These are phyloP conservation scores for Liparis tanakae DNA, from an alignment of 2,797 vertebrate genomes.

Conservation along the genomic window DNA sequence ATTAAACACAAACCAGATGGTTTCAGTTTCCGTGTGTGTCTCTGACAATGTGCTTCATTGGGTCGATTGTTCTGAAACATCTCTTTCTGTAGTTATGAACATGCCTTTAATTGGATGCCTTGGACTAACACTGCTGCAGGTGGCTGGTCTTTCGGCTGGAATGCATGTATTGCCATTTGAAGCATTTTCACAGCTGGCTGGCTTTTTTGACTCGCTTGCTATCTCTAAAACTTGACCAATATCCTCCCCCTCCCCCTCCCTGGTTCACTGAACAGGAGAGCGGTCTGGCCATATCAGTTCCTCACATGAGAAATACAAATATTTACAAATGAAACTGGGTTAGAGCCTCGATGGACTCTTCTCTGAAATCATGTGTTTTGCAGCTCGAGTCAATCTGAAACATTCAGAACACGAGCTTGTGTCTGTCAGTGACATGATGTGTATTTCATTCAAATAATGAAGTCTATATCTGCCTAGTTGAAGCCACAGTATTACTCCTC, in stretches of 20 bases:
- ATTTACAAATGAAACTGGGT: slow-evolving; percentile 21
- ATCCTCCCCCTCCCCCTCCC: background rate
- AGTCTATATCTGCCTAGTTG: background rate
- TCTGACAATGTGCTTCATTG: background rate
- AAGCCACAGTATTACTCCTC: background rate
- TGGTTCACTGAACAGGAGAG: slow-evolving; percentile 49
- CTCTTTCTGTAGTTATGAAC: background rate
- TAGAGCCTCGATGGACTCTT: background rate
- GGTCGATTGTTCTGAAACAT: background rate
- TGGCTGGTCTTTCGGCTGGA: background rate
- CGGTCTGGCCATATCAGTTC: background rate
- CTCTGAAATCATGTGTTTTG: background rate
- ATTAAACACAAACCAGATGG: slow-evolving; percentile 3
- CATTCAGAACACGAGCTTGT: background rate
- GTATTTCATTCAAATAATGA: slow-evolving; percentile 10
- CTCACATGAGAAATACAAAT: slow-evolving; percentile 32
- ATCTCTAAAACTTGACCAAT: background rate
- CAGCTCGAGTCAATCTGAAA: background rate
- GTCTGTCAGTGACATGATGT: background rate
- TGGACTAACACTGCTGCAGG: background rate
- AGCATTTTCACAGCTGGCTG: background rate
- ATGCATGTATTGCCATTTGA: background rate
- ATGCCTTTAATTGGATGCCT: background rate
- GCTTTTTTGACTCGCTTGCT: background rate
- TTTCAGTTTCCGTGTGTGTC: background rate